phyloP scores from a whole-genome alignment of 2,113 vertebrate species.

The Tapirus terrestris region DNA sequence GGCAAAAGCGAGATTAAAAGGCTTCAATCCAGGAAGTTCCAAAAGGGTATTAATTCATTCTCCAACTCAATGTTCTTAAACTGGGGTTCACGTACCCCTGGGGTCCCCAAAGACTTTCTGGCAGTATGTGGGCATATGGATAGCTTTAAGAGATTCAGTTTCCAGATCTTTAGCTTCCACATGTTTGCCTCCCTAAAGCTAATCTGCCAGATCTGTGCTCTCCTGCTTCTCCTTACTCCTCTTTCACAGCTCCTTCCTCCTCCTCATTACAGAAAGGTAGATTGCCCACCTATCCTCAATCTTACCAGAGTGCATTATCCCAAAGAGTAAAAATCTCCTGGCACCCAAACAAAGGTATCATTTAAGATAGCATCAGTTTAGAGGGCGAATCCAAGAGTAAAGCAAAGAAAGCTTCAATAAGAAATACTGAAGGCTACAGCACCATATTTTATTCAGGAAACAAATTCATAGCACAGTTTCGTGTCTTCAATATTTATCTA shows the following conservation, averaged over 20 bases:
- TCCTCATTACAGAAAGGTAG: not conserved
- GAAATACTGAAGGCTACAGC: not conserved
- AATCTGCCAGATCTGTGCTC: not conserved
- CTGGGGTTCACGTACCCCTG: not conserved
- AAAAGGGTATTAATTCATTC: conserved; percentile 67
- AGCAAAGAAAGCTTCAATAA: conserved; percentile 4
- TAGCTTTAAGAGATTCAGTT: not conserved
- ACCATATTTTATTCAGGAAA: not conserved
- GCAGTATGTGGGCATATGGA: not conserved
- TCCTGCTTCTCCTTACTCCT: not conserved
- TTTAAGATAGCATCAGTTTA: conserved; percentile 20
- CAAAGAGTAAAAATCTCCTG: not conserved
- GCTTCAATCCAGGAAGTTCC: conserved; percentile 58
- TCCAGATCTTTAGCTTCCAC: not conserved
- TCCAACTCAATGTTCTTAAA: conserved; percentile 44
- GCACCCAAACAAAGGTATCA: not conserved
- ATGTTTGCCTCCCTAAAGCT: not conserved
- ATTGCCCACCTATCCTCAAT: not conserved
- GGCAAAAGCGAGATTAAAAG: conserved; percentile 51
- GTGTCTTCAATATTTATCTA: not conserved
- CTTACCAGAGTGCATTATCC: not conserved
- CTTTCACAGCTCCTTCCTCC: not conserved
- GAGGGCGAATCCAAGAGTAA: not conserved
- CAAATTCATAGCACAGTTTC: not conserved
- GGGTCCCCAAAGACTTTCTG: not conserved